Conservation (phyloP, 1,140 invertebrate genomes). For the Babylonia areolata region DNA sequence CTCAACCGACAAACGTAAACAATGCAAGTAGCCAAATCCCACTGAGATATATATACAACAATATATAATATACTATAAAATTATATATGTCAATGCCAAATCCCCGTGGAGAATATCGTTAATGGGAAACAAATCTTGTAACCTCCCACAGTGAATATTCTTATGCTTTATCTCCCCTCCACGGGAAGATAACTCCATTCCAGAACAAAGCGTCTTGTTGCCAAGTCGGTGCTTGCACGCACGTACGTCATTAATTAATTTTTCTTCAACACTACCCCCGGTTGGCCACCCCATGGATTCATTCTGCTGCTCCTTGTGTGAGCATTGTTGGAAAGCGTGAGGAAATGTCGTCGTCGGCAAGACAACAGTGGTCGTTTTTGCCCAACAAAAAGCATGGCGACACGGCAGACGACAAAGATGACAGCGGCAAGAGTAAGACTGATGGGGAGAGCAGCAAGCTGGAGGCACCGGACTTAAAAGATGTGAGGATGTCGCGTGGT, state of each 20-base stretch:
- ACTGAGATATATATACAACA: no score
- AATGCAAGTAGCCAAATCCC: no score
- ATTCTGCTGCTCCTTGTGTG: neutral
- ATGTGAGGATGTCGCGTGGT: constrained; percentile 59
- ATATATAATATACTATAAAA: no score
- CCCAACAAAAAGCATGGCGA: neutral
- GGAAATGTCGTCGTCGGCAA: neutral
- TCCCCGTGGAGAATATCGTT: no score
- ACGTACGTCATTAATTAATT: no score
- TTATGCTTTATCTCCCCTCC: neutral
- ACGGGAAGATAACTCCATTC: neutral
- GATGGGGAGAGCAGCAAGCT: no score
- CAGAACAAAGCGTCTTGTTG: neutral
- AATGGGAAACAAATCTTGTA: neutral
- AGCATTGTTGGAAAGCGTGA: neutral
- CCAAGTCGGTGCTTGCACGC: neutral
- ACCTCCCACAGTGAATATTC: neutral
- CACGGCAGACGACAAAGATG: neutral
- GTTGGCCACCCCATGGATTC: neutral
- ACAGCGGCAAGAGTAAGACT: no score
- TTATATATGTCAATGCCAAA: no score
- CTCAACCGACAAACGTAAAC: no score
- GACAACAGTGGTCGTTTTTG: neutral
- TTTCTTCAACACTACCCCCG: no score
- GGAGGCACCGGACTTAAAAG: constrained; percentile 37